These are phyloP conservation scores for Electrona antarctica DNA, from an alignment of 2,113 vertebrate genomes.

Conservation along the genomic window DNA sequence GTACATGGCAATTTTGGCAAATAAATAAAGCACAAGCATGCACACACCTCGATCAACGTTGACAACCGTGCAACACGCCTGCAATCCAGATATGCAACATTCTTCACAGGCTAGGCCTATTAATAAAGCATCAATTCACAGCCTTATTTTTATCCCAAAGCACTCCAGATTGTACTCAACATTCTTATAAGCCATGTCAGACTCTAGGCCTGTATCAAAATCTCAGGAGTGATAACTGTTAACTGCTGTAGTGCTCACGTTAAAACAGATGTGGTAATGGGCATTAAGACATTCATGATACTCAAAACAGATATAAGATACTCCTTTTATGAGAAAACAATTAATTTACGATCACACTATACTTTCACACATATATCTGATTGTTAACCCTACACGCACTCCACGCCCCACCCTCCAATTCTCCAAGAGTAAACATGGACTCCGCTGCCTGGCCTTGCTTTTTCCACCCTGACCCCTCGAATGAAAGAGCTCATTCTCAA, in stretches of 20 bases:
- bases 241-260: too few species aligned
- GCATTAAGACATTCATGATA: too few species aligned
- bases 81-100: constrained; percentile 39
- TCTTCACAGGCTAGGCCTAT: constrained; percentile 8
- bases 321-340: too few species aligned
- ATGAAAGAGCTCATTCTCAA: constrained; percentile 75
- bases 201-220: too few species aligned
- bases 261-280: too few species aligned
- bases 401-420: constrained; percentile 43
- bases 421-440: constrained; percentile 68
- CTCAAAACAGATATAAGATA: too few species aligned
- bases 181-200: background rate
- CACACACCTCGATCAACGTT: constrained; percentile 40
- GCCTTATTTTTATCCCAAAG: background rate
- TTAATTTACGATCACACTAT: too few species aligned
- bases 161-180: background rate
- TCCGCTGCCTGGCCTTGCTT: constrained; percentile 47
- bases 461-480: constrained; percentile 58
- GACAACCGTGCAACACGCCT: constrained; percentile 16
- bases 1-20: background rate
- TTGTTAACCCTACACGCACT: background rate
- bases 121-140: background rate
- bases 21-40: constrained; percentile 11
- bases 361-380: background rate
- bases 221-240: too few species aligned